Evolutionary conservation across 2,113 vertebrate genomes (phyloP).

Genomic region (Proteles cristata): DNA sequence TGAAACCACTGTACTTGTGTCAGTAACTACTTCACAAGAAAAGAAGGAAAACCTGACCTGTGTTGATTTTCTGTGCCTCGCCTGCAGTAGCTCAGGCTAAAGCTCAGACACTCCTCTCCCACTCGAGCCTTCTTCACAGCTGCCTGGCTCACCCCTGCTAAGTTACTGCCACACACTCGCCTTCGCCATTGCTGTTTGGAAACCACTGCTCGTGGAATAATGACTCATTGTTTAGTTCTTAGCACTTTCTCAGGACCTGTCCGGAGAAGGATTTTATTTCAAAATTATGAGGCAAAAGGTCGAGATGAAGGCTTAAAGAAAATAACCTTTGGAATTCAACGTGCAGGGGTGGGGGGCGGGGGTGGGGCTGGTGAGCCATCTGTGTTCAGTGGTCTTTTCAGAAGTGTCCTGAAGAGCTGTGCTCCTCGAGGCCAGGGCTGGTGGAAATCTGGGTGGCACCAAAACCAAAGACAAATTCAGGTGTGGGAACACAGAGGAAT

Average conservation of each 20-base stretch:
- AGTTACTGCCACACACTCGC: background rate
- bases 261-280: slow-evolving; percentile 53
- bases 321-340: slow-evolving; percentile 69
- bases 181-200: background rate
- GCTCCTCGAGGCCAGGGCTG: background rate
- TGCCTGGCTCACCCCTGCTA: background rate
- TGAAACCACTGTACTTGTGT: background rate
- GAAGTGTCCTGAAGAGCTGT: slow-evolving; percentile 3
- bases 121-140: background rate
- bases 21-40: background rate
- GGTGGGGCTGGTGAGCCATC: background rate
- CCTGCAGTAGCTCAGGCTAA: background rate
- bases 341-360: background rate
- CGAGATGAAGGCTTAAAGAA: slow-evolving; percentile 43
- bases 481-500: background rate
- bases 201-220: background rate
- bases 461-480: slow-evolving; percentile 16
- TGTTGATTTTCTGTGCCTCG: background rate
- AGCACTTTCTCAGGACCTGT: background rate
- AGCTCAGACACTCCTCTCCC: background rate
- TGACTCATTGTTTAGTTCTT: background rate
- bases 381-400: background rate
- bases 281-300: slow-evolving; percentile 26
- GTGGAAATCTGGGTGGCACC: background rate
- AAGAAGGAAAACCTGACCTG: background rate